Conservation (phyloP, 2,888 invertebrate species). For the Caradrina kadenii region DNA sequence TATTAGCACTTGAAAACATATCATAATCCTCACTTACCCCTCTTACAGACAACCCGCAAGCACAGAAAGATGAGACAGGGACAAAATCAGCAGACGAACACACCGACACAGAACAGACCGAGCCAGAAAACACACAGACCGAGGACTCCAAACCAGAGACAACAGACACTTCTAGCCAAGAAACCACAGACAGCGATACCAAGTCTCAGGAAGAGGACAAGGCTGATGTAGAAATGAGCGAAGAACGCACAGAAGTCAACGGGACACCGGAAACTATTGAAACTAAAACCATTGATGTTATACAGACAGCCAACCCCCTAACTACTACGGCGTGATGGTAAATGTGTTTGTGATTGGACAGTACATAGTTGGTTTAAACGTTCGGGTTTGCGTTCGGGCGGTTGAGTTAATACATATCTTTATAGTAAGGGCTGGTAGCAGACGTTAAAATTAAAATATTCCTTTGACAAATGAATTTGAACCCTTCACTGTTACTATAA, state of each 20-base stretch:
- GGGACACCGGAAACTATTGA: conserved; percentile 72
- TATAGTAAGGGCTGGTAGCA: conserved; percentile 31
- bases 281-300: conserved; percentile 70
- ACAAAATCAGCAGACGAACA: conserved; percentile 61
- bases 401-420: conserved; percentile 55
- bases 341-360: conserved; percentile 41
- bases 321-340: conserved; percentile 81
- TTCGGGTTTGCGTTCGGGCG: conserved; percentile 49
- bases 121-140: conserved; percentile 62
- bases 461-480: conserved; percentile 4
- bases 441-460: neutral
- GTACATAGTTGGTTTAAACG: conserved; percentile 62
- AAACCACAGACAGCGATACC: conserved; percentile 70
- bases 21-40: conserved; percentile 12
- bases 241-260: conserved; percentile 70
- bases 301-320: conserved; percentile 68
- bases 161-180: conserved; percentile 82
- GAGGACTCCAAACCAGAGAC: conserved; percentile 75
- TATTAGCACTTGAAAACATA: neutral
- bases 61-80: conserved; percentile 60
- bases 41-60: conserved; percentile 68
- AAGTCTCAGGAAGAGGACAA: conserved; percentile 67
- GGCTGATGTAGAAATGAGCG: conserved; percentile 57
- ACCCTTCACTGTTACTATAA: neutral
- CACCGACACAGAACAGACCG: conserved; percentile 64